Percentiles rank a stretch among this genome's conserved stretches.
Evolutionary conservation across 2,797 vertebrate genomes (phyloP).

Genomic region (Lycodopsis pacificus): DNA sequence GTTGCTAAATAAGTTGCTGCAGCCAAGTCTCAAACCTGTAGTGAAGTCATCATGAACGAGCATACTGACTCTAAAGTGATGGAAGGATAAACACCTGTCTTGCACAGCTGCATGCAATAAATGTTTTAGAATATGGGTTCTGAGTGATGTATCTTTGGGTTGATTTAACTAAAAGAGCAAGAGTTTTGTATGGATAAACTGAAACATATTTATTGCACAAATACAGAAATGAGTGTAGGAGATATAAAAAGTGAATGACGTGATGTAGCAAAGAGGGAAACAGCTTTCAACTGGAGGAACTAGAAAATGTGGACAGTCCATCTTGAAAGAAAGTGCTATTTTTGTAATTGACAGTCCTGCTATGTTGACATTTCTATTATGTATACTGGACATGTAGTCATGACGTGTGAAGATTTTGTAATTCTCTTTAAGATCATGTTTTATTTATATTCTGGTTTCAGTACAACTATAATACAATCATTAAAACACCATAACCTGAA

Average conservation of each 20-base stretch:
- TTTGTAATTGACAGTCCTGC: slow-evolving; percentile 35
- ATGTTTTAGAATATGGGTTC: slow-evolving; percentile 3
- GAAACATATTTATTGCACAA: slow-evolving; percentile 27
- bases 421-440: slow-evolving; percentile 28
- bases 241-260: slow-evolving; percentile 2
- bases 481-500: slow-evolving; percentile 54
- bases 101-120: slow-evolving; percentile 23
- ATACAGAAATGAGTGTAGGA: not conserved
- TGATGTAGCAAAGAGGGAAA: slow-evolving; percentile 25
- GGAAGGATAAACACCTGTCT: slow-evolving; percentile 14
- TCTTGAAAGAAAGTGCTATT: slow-evolving; percentile 26
- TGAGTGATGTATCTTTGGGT: slow-evolving; percentile 5
- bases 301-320: slow-evolving; percentile 1
- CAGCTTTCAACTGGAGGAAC: slow-evolving; percentile 6
- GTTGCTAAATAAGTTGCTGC: not conserved
- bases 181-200: slow-evolving; percentile 18
- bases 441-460: slow-evolving; percentile 51
- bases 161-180: slow-evolving; percentile 6
- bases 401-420: slow-evolving; percentile 18
- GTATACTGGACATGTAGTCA: slow-evolving; percentile 24
- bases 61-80: slow-evolving; percentile 2
- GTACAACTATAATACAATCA: slow-evolving; percentile 26
- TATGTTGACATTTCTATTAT: slow-evolving; percentile 20
- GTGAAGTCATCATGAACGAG: not conserved
- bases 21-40: slow-evolving; percentile 8